Base-by-base conservation (phyloP, 2,888 invertebrate genomes). In the Drosophila mercatorum region DNA sequence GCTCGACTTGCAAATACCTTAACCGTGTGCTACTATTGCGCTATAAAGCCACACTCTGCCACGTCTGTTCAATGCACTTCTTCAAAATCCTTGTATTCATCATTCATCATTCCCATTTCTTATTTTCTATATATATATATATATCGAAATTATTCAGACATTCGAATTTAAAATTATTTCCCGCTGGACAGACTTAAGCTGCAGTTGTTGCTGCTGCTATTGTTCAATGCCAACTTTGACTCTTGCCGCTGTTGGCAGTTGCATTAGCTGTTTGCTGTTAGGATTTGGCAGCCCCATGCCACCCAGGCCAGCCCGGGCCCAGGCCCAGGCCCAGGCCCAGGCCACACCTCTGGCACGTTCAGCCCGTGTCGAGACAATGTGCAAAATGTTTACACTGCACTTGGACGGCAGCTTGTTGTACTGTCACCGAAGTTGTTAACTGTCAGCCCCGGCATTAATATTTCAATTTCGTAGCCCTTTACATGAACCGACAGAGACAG, bases 371-470 rank as follows among this genome's bases (percentile, higher is more conserved):
- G 26, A 68, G 75, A 79, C 82, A 79, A 62, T 83, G 69, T 74
- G 78, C 59, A 79, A 85, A 83, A 51, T 85, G 80, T 81, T 81
- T 85, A 60, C 81, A 64, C 68, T 71, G 70, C 85, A 82, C 85
- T 84, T 63, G 75, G 51, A 64, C 51, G 59, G 56, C 71, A 78
- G 68, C 56, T 57, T 40, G 26, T 53, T 67, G 69, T 68, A 31
- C 63, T 75, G 65, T 64, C 71, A 57, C 51, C 49, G 28, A 52
- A 64, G 49, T 53, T 71, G 71, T 70, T 60, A 60, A 51, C 71
- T 66, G 76, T 66, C 72, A 67, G 63, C 61, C 61, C 49, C 28
- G 61, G 62, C 78, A 78, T 78, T 75, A 78, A 78, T 78, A 78
- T 78, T 78, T 70, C 75, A 80, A 80, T 80, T 73, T 70, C 49